These are phyloP conservation scores for Apotomis capreana DNA, from an alignment of 2,888 invertebrate species.

Conservation along the genomic window DNA sequence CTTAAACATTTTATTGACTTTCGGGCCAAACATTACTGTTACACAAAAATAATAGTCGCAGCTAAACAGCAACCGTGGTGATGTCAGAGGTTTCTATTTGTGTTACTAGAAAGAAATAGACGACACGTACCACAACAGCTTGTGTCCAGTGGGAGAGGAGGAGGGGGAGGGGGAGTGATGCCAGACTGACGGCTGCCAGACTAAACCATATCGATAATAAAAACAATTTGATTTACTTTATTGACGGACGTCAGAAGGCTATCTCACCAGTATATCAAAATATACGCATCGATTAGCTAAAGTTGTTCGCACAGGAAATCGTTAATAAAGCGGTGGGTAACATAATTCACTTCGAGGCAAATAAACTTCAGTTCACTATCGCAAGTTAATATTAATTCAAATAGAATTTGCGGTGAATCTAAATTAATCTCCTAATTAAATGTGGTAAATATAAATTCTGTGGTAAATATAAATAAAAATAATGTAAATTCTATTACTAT, in stretches of 20 bases:
- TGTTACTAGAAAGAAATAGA: slow-evolving; percentile 42
- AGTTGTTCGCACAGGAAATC: slow-evolving; percentile 28
- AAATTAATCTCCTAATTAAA: neutral
- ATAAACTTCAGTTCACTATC: neutral
- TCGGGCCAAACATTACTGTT: slow-evolving; percentile 53
- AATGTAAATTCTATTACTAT: neutral
- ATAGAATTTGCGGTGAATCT: neutral
- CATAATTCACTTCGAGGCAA: slow-evolving; percentile 18
- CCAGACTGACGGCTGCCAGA: slow-evolving; percentile 45
- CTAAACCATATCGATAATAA: slow-evolving; percentile 45
- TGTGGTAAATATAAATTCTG: too few relatives aligned
- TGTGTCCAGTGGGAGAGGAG: slow-evolving; percentile 17
- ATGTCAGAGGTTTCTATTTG: slow-evolving; percentile 48
- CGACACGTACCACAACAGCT: slow-evolving; percentile 35
- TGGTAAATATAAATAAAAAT: too few relatives aligned
- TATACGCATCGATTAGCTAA: slow-evolving; percentile 16
- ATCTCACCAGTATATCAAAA: slow-evolving; percentile 36
- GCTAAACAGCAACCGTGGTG: slow-evolving; percentile 57
- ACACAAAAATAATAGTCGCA: slow-evolving; percentile 53
- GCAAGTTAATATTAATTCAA: neutral
- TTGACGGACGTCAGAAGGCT: slow-evolving; percentile 40
- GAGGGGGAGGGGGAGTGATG: slow-evolving; percentile 17
- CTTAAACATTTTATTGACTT: slow-evolving; percentile 20
- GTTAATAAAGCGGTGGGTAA: neutral
- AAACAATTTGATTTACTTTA: slow-evolving; percentile 42